Conservation (phyloP, 92 coral and sea anemone species). For the Actinernus sp. region DNA sequence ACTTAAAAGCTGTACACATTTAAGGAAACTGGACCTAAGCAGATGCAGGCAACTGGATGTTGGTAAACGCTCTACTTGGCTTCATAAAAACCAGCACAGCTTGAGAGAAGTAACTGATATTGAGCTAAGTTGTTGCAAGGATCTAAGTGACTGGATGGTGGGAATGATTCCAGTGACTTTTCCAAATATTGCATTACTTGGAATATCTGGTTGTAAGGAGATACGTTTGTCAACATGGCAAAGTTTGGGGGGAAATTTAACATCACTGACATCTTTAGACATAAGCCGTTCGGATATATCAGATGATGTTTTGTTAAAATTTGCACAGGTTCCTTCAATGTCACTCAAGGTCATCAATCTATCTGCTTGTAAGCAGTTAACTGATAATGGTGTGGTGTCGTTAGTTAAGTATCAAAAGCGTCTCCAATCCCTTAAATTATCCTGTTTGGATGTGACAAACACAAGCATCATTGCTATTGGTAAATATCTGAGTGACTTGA, state of each 20-base stretch:
- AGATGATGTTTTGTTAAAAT: conserved; percentile 69
- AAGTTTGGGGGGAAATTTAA: conserved; percentile 40
- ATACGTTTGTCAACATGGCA: conserved; percentile 64
- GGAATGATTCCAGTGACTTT: conserved; percentile 47
- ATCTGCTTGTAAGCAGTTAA: conserved; percentile 83
- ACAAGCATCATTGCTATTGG: conserved; percentile 71
- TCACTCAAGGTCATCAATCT: conserved; percentile 58
- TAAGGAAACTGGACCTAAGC: conserved; percentile 59
- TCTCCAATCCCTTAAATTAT: conserved; percentile 61
- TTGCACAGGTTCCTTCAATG: conserved; percentile 68
- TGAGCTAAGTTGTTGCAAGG: conserved; percentile 75
- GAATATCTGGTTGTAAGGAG: conserved; percentile 81
- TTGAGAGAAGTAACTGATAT: conserved; percentile 38
- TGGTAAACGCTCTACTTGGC: conserved; percentile 60
- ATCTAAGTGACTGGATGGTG: conserved; percentile 67
- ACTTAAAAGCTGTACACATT: conserved; percentile 33
- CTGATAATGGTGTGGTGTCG: conserved; percentile 81
- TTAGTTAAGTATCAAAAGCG: conserved; percentile 72
- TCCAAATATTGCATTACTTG: conserved; percentile 38
- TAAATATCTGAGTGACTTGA: conserved; percentile 61
- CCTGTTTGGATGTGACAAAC: conserved; percentile 81
- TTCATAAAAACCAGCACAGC: conserved; percentile 12
- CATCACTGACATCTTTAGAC: conserved; percentile 58
- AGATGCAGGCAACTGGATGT: conserved; percentile 83
- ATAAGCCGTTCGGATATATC: conserved; percentile 86